A percentile compares a stretch with the other conserved stretches of the same genome.
Conservation (phyloP, 2,797 vertebrate species). For the Champsocephalus esox region DNA sequence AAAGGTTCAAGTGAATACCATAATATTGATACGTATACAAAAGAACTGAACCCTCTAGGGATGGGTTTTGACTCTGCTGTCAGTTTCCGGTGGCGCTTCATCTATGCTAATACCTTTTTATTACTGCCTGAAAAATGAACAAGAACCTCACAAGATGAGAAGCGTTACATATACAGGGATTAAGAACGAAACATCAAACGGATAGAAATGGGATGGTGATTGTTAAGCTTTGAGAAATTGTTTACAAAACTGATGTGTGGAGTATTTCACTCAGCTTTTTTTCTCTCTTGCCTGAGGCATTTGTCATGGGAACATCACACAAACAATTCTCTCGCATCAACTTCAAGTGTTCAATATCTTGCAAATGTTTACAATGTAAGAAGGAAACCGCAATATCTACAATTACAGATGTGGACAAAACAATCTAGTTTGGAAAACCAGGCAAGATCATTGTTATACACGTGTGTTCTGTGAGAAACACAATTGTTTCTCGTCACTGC, state of each 20-base stretch:
- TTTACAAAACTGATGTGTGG: constrained; percentile 49
- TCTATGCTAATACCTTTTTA: constrained; percentile 13
- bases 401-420: constrained; percentile 17
- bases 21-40: constrained; percentile 47
- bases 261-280: constrained; percentile 14
- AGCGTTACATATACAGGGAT: constrained; percentile 38
- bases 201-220: constrained; percentile 17
- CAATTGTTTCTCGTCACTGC: constrained; percentile 36
- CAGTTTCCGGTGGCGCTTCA: constrained; percentile 18
- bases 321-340: constrained; percentile 16
- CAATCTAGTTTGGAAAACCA: constrained; percentile 6
- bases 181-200: constrained; percentile 42
- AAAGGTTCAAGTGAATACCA: constrained; percentile 30
- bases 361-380: neutral
- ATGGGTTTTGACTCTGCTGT: constrained; percentile 7
- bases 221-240: constrained; percentile 49
- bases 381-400: neutral
- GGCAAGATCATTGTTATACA: constrained; percentile 45
- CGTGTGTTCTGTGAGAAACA: constrained; percentile 26
- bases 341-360: constrained; percentile 15
- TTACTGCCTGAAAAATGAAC: constrained; percentile 36
- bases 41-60: neutral
- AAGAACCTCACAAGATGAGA: constrained; percentile 52
- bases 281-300: constrained; percentile 24
- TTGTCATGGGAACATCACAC: constrained; percentile 43